A percentile compares a stretch with the other conserved stretches of the same genome.
phyloP scores from a whole-genome alignment of 2,888 invertebrate species.

The Epinotia ramella region DNA sequence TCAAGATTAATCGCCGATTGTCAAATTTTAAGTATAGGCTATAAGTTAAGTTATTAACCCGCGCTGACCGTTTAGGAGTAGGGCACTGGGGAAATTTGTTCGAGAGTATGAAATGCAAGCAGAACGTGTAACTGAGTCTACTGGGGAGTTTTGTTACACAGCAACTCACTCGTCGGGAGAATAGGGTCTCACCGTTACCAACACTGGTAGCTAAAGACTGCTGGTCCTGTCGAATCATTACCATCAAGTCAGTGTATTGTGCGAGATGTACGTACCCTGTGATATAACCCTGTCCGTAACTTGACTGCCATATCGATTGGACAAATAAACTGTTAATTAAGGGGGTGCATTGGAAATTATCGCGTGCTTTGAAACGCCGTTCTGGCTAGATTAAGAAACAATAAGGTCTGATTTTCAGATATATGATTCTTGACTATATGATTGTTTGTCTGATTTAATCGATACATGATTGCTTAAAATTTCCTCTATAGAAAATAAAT shows the following conservation, averaged over 20 bases:
- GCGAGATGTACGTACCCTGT: background rate
- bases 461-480: too few relatives aligned
- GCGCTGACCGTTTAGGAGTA: background rate
- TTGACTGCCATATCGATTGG: background rate
- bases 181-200: background rate
- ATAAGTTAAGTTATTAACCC: background rate
- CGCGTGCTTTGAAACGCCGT: too few relatives aligned
- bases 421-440: too few relatives aligned
- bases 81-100: constrained; percentile 11
- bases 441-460: too few relatives aligned
- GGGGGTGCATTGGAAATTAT: too few relatives aligned
- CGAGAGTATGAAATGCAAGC: background rate
- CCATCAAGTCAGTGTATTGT: too few relatives aligned
- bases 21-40: background rate
- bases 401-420: too few relatives aligned
- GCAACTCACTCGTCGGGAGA: background rate
- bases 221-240: background rate
- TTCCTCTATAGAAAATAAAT: too few relatives aligned
- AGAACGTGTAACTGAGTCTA: background rate
- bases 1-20: constrained; percentile 15
- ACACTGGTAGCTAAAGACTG: background rate
- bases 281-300: background rate
- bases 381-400: too few relatives aligned
- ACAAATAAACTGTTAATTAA: too few relatives aligned
- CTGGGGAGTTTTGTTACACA: background rate